Evolutionary conservation across 2,888 invertebrate species (phyloP).

Genomic region (Plagodis pulveraria): DNA sequence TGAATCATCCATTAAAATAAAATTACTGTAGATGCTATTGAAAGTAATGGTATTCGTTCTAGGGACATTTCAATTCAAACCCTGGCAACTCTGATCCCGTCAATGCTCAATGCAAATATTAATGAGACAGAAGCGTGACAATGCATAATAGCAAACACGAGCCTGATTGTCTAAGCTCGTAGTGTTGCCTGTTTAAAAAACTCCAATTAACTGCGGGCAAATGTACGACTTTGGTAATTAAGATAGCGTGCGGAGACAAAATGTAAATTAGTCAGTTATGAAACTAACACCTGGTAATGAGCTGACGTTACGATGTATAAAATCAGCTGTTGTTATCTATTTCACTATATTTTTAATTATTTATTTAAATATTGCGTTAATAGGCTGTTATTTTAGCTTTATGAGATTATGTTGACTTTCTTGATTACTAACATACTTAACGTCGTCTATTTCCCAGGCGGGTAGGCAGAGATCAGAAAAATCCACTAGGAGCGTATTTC

Average conservation of each 20-base stretch:
- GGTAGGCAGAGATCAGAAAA: not conserved
- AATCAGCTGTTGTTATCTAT: conserved; percentile 15
- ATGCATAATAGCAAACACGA: conserved; percentile 33
- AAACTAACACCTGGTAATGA: conserved; percentile 18
- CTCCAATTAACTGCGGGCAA: conserved; percentile 22
- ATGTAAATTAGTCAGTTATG: conserved; percentile 17
- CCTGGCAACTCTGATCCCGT: conserved; percentile 32
- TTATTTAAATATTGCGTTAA: conserved; percentile 19
- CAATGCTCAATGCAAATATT: conserved; percentile 33
- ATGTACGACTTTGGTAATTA: conserved; percentile 6
- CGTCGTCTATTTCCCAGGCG: too few relatives aligned
- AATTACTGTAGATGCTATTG: not conserved
- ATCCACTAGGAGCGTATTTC: not conserved
- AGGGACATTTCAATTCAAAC: conserved; percentile 21
- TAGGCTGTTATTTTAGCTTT: conserved; percentile 15
- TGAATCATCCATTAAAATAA: too few relatives aligned
- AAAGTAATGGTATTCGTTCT: conserved; percentile 12
- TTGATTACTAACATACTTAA: conserved; percentile 1
- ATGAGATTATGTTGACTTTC: conserved; percentile 8
- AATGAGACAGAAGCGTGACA: conserved; percentile 35
- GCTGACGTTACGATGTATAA: conserved; percentile 14
- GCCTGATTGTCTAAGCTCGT: conserved; percentile 24
- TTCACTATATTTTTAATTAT: conserved; percentile 17
- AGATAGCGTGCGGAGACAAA: conserved; percentile 16
- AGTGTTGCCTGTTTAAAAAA: conserved; percentile 34